These are phyloP conservation scores for Xiphydria camelus DNA, from an alignment of 2,888 invertebrate genomes.

Conservation along the genomic window DNA sequence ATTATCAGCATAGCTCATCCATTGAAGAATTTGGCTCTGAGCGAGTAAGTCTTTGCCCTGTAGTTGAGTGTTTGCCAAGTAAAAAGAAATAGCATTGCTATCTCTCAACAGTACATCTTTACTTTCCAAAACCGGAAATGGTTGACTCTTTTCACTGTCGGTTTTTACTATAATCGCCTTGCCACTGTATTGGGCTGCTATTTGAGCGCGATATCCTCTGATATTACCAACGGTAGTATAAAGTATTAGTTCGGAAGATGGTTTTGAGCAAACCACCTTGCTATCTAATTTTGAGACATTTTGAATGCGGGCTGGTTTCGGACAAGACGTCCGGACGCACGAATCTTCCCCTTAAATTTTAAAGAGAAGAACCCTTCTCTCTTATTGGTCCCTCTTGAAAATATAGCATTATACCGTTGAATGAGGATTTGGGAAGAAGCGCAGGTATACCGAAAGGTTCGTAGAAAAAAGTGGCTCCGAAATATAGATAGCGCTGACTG, in stretches of 20 bases:
- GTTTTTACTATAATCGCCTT: conserved; percentile 31
- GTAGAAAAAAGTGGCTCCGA: no score
- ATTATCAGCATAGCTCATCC: conserved; percentile 55
- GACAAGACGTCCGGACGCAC: not conserved
- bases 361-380: no score
- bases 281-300: not conserved
- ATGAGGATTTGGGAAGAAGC: no score
- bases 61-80: conserved; percentile 44
- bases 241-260: conserved; percentile 25
- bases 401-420: no score
- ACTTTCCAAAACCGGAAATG: conserved; percentile 28
- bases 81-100: conserved; percentile 50
- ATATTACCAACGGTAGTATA: conserved; percentile 30
- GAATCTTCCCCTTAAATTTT: no score
- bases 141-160: conserved; percentile 11
- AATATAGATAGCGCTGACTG: no score
- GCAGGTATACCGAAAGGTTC: no score
- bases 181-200: conserved; percentile 42
- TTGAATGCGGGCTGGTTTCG: not conserved
- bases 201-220: conserved; percentile 38
- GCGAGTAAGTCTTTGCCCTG: conserved; percentile 37
- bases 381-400: no score
- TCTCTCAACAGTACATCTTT: conserved; percentile 38
- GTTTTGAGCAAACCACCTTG: not conserved
- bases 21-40: conserved; percentile 54